Conservation (phyloP, 2,797 vertebrate species). For the Hapalemur alaotrensis region DNA sequence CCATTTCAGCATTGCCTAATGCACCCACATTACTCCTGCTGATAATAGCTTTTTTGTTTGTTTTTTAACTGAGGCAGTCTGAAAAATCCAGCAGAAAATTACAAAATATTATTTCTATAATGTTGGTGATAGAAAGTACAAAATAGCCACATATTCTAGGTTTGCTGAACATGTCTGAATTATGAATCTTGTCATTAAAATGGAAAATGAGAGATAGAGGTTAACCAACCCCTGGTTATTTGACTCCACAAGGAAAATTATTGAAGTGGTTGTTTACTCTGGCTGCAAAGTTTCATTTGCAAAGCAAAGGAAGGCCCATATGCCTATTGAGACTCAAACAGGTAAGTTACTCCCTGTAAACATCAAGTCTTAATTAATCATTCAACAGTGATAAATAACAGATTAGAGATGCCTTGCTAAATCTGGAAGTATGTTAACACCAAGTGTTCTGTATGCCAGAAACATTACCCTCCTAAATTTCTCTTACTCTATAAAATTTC, state of each 20-base stretch:
- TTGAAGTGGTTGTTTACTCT: background rate
- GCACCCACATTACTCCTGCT: background rate
- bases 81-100: background rate
- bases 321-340: background rate
- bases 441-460: background rate
- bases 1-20: conserved; percentile 6
- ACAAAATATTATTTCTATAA: background rate
- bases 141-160: background rate
- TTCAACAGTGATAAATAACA: background rate
- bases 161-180: background rate
- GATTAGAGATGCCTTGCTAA: background rate
- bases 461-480: background rate
- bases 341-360: background rate
- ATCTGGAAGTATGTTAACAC: background rate
- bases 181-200: background rate
- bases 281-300: background rate
- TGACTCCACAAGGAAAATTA: background rate
- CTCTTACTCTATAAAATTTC: background rate
- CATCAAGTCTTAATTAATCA: background rate
- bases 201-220: background rate
- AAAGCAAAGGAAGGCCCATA: background rate
- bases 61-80: conserved; percentile 26
- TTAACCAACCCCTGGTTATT: background rate
- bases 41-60: background rate
- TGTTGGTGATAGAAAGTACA: background rate